Evolutionary conservation across 1,140 invertebrate genomes (phyloP).

Genomic region (Oncopeltus fasciatus): DNA sequence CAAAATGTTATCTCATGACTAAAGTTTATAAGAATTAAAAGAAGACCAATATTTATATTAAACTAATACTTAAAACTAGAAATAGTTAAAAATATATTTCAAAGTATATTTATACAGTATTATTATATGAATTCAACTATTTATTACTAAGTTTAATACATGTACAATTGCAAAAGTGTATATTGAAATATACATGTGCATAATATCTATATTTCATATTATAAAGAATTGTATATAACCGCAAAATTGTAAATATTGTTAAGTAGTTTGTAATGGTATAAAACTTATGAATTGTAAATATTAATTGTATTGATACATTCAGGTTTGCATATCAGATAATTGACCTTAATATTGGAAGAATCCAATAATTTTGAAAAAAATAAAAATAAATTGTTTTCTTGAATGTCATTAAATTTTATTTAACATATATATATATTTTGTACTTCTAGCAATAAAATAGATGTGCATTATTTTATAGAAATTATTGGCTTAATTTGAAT

Average conservation of each 20-base stretch:
- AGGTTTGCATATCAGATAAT: conserved; percentile 18
- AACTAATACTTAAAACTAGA: conserved; percentile 13
- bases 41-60: conserved; percentile 13
- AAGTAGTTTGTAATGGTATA: conserved; percentile 21
- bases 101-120: conserved; percentile 24
- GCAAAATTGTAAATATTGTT: conserved; percentile 21
- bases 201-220: conserved; percentile 13
- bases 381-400: not conserved
- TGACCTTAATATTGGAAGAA: not conserved
- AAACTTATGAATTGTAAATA: conserved; percentile 12
- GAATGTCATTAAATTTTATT: not conserved
- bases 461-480: not conserved
- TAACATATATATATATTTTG: not conserved
- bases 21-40: not conserved
- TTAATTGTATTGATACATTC: not conserved
- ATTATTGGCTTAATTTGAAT: not conserved
- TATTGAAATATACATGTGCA: not conserved
- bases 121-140: conserved; percentile 13
- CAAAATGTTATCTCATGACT: not conserved
- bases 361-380: not conserved
- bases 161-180: not conserved
- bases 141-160: not conserved
- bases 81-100: conserved; percentile 10
- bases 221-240: conserved; percentile 15
- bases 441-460: not conserved